Percentiles rank a stretch among this genome's conserved stretches.
phyloP scores from a whole-genome alignment of 1,140 invertebrate genomes.

The Lerema accius region DNA sequence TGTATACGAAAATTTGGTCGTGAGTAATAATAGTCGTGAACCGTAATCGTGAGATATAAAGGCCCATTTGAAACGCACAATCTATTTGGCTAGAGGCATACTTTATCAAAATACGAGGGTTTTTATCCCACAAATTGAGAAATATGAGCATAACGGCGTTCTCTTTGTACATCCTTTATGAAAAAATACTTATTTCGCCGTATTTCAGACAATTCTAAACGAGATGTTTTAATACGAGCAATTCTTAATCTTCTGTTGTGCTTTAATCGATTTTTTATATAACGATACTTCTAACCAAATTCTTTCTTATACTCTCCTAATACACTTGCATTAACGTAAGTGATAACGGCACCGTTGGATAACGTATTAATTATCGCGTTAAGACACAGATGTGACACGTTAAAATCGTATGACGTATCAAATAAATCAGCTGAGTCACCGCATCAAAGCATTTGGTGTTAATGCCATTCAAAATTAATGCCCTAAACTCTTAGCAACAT shows the following conservation, averaged over 20 bases:
- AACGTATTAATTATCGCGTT: too few relatives aligned
- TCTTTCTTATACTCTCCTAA: too few relatives aligned
- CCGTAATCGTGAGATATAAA: slow-evolving; percentile 19
- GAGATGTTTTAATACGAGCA: slow-evolving; percentile 3
- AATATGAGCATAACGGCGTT: slow-evolving; percentile 18
- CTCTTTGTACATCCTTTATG: slow-evolving; percentile 27
- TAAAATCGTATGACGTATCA: too few relatives aligned
- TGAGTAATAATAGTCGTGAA: slow-evolving; percentile 3
- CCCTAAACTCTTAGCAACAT: too few relatives aligned
- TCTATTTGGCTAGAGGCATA: slow-evolving; percentile 21
- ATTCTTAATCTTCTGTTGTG: slow-evolving; percentile 23
- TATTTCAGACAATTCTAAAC: slow-evolving; percentile 14
- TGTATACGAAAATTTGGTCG: background rate
- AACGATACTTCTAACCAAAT: too few relatives aligned
- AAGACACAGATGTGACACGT: too few relatives aligned
- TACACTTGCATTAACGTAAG: too few relatives aligned
- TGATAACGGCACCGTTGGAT: too few relatives aligned
- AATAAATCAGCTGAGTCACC: too few relatives aligned
- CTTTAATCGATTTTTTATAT: background rate
- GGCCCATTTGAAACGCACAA: slow-evolving; percentile 7
- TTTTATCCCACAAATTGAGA: slow-evolving; percentile 30
- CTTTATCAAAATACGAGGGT: slow-evolving; percentile 24
- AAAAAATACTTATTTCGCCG: slow-evolving; percentile 28
- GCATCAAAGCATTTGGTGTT: too few relatives aligned
- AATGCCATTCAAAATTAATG: too few relatives aligned